Conservation (phyloP, 2,888 invertebrate species). For the Epinotia demarniana region DNA sequence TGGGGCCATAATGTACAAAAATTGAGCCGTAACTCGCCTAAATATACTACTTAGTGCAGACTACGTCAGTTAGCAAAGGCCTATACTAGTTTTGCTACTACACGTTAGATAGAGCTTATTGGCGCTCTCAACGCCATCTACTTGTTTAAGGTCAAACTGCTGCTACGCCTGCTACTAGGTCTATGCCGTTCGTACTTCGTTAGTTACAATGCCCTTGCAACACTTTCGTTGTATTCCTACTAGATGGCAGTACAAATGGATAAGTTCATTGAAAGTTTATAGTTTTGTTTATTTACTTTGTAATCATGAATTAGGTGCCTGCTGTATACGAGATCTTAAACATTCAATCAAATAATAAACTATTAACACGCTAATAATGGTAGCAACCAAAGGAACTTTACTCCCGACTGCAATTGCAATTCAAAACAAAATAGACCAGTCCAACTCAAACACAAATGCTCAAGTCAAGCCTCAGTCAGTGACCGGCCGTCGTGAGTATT, state of each 20-base stretch:
- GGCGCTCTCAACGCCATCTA: slow-evolving; percentile 20
- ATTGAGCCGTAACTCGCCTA: neutral
- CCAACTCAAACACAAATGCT: neutral
- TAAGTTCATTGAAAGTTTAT: neutral
- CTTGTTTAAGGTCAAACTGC: neutral
- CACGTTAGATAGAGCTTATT: slow-evolving; percentile 23
- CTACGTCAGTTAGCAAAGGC: neutral
- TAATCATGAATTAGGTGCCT: neutral
- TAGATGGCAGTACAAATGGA: slow-evolving; percentile 17
- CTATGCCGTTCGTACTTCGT: neutral
- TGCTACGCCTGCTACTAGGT: neutral
- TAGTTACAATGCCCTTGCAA: too few species aligned
- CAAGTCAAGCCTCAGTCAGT: slow-evolving; percentile 56
- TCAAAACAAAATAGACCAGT: slow-evolving; percentile 40
- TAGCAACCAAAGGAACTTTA: neutral
- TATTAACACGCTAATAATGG: neutral
- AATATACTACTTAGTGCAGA: neutral
- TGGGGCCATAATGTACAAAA: too few species aligned
- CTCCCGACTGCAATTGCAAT: slow-evolving; percentile 19
- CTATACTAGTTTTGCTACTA: slow-evolving; percentile 14
- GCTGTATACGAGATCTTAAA: neutral
- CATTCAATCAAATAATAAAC: neutral
- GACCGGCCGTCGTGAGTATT: slow-evolving; percentile 50
- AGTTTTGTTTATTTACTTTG: neutral
- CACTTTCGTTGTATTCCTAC: neutral